Base-by-base conservation (phyloP, 2,797 vertebrate genomes). In the Alauda arvensis region DNA sequence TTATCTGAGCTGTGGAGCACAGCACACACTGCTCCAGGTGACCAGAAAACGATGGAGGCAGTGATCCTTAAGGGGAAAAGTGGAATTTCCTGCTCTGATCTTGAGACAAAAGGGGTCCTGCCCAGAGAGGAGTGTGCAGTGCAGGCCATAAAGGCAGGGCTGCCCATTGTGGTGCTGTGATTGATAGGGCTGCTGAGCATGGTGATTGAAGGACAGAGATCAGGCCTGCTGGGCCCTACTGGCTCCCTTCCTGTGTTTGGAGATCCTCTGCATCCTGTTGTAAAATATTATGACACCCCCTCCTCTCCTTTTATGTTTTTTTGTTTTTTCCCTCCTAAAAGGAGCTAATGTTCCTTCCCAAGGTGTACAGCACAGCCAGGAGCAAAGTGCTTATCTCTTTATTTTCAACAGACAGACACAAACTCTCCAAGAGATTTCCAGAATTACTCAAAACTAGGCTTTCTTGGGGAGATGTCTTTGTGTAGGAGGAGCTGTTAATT, bases 251-350 rank as follows among this genome's bases (percentile, higher is more conserved):
- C 97, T 95, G 92, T 98, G 97, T 99, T 98, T 99, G 97, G 96
- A 97, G 97, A 98, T 97, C 97, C 97, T 97, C 97, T 98, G 97
- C 97, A 98, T 99, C 98, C 98, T 99, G 98, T 98, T 98, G 98
- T 99, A 99, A 99, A 99, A 98, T 98, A 98, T 98, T 99, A 99
- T 98, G 98, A 98, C 98, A 97, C 97, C 88, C 91, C 19, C 51
- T 94, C 60, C 40, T 74, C 91, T 43, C 94, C 48, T 97, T 99
- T 99, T 98, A 98, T 98, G 98, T 97, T 97, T 97, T 84, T 97
- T 97, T 96, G 60, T n/a, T n/a, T 56, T 61, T n/a, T 1, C 2
- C 16, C 6, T 70, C 56, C 77, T 97, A 52, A 93, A 96, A 98
- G 97, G 97, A 98, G 95, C 98, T 97, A 97, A 97, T 97, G 96